Evolutionary conservation across 2,888 invertebrate genomes (phyloP), one percentile per base, ranked within the genome.

Genomic region (Metalampra italica): DNA sequence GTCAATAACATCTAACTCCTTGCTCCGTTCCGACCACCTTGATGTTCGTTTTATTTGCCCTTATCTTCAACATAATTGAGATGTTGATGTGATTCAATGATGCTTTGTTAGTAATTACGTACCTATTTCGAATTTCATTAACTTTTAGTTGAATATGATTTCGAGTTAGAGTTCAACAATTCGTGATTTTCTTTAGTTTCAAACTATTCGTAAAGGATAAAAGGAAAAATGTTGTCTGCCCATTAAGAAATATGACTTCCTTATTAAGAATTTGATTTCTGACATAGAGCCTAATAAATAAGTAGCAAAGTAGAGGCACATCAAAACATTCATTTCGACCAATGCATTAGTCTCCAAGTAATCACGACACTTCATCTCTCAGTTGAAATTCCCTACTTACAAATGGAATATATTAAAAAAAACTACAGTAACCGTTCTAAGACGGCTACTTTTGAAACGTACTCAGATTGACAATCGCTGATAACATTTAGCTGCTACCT

Each of bases 401-500:
- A 66, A 66, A 60, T 54, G 50, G 51, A 48, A 55, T 54, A 52
- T 53, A 49, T 53, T 30, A 45, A 30, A 37, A 49, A 53, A 53
- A 56, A 50, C 42, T 47, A 51, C 47, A 50, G 51, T 54, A 48
- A 51, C 48, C 14, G 39, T 14, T n/a, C 22, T 13, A 41, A 47
- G 47, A 45, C 65, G 68, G 75, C 77, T 76, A 72, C 75, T 78
- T 74, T 72, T 70, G 69, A 73, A 72, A 71, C 66, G 64, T 57
- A 60, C 62, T 49, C 55, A 82, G 88, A 88, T 87, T 84, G 85
- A 87, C 84, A 86, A 80, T 70, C 60, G 43, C 71, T 67, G 87
- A 88, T 88, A 88, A 87, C 76, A 81, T 81, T 80, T 80, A 77
- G 77, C 79, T 72, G 79, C 75, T 74, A 74, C 71, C 63, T 67